Conservation (phyloP, 2,113 vertebrate species). For the Oxyruncus cristatus region DNA sequence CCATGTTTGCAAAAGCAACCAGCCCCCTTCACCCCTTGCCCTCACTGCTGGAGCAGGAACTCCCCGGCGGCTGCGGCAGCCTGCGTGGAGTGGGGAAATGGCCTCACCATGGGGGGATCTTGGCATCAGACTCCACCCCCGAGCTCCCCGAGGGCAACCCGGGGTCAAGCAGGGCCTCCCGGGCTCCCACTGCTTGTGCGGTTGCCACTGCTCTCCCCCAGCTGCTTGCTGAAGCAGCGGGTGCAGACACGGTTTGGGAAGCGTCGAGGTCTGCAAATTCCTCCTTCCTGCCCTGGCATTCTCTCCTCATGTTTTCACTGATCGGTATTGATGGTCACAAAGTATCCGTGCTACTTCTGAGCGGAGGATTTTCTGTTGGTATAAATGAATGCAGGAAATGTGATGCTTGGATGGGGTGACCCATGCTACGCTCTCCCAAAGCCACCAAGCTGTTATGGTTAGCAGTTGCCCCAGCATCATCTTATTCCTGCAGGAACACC, state of each 20-base stretch:
- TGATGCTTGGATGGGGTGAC: background rate
- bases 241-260: background rate
- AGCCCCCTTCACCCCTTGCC: slow-evolving; percentile 45
- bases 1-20: slow-evolving; percentile 29
- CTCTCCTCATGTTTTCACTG: background rate
- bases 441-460: accelerated
- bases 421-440: accelerated
- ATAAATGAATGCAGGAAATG: accelerated
- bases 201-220: background rate
- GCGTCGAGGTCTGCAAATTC: background rate
- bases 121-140: accelerated
- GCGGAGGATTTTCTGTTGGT: background rate
- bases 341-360: background rate
- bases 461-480: background rate
- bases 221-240: accelerated
- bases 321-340: accelerated
- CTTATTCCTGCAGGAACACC: background rate
- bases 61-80: background rate
- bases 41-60: slow-evolving; percentile 38
- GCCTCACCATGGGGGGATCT: background rate
- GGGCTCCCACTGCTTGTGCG: background rate
- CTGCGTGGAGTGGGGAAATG: background rate
- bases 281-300: background rate
- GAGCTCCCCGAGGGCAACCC: background rate
- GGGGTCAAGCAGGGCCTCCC: background rate